Evolutionary conservation across 2,113 vertebrate genomes (phyloP), one percentile per base, ranked within the genome.

Genomic region (Gulo gulo): DNA sequence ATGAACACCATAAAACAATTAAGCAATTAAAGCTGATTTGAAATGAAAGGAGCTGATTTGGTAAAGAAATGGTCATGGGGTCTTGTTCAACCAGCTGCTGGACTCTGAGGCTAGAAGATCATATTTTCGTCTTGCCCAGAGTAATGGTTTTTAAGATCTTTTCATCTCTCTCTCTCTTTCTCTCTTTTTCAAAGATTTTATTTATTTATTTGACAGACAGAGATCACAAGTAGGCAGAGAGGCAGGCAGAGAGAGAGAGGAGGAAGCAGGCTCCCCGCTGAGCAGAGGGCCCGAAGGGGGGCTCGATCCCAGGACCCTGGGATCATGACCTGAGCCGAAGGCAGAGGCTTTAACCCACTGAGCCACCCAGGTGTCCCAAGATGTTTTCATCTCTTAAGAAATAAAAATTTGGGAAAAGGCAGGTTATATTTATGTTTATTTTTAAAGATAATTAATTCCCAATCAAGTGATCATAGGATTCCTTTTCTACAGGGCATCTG

Each of bases 1-100:
- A 52, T 7, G 93, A 69, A 74, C 24, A 73, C 93, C 95, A 84
- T 96, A 92, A 97, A 97, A 21, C 96, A 95, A 94, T 96, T 89
- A 94, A 92, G 84, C 84, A 90, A 26, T 97, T 87, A 69, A 74
- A 76, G 91, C 45, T 55, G 96, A 92, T 92, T 74, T 45, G 26
- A 73, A 94, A 76, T 8, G 80, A 88, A 94, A 97, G 78, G n/a
- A 39, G 78, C 50, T 45, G 42, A 18, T 31, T 31, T 76, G 69
- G 78, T n/a, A 14, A 81, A 93, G 95, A 94, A 74, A 31, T 23
- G 21, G 69, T 7, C 20, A 2, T 0, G 1, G 50, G 73, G 55
- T 45, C 79, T 69, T 50, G 29, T n/a, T 79, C 71, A 34, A 0
- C 29, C 31, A 50, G 55, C 31, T 79, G 52, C 83, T 14, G 18